A percentile compares a stretch with the other conserved stretches of the same genome.
Conservation (phyloP, 2,113 vertebrate species). For the Chaetops frenatus region DNA sequence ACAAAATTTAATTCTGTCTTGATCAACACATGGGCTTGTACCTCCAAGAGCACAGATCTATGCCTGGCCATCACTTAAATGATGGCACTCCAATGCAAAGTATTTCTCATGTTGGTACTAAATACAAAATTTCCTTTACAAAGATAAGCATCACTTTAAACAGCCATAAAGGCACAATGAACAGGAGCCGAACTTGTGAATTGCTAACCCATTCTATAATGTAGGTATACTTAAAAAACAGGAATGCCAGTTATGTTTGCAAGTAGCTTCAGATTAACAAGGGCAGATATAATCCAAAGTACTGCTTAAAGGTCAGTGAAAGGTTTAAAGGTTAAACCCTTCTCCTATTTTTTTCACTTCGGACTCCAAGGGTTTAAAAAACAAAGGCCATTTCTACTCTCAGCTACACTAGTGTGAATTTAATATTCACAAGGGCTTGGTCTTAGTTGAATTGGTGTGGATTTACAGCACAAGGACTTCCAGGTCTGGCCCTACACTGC, state of each 20-base stretch:
- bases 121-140: background rate
- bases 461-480: background rate
- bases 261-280: slow-evolving; percentile 29
- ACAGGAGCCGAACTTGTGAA: background rate
- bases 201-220: background rate
- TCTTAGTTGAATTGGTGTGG: background rate
- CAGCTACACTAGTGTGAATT: background rate
- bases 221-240: background rate
- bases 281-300: slow-evolving; percentile 34
- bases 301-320: slow-evolving; percentile 15
- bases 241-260: slow-evolving; percentile 19
- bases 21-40: background rate
- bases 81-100: background rate
- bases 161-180: background rate
- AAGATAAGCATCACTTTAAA: background rate
- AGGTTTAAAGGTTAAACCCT: slow-evolving; percentile 42
- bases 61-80: background rate
- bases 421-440: background rate
- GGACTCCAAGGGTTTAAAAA: background rate
- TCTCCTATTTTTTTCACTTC: background rate
- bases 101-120: background rate
- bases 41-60: background rate
- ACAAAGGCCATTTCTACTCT: background rate
- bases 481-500: background rate
- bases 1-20: background rate